Base-by-base conservation (phyloP, 2,113 vertebrate genomes). In the Cyanoramphus novaezelandiae region DNA sequence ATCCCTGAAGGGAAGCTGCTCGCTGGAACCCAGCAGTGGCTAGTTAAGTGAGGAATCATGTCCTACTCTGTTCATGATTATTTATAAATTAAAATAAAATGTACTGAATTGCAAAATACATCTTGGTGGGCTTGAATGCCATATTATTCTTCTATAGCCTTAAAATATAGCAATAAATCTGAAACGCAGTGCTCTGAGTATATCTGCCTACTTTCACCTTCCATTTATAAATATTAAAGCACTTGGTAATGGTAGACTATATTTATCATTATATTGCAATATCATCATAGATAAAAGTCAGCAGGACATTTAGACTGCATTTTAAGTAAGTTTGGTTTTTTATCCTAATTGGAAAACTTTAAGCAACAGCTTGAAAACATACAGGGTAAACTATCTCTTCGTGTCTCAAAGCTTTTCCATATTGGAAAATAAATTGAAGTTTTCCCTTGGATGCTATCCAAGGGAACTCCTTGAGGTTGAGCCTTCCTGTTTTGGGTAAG, bases 251-350 rank as follows among this genome's bases (percentile, higher is more conserved):
- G 13, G 24, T 70, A 55, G 29, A 49, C 10, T 68, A 6, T 41
- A 18, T 80, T 92, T 91, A 62, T 86, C 16, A 62, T 46, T 46
- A 46, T 13, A 92, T 18, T 53, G 33, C 10, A 88, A 86, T 90
- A 41, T 4, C 10, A 75, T 77, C 63, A 62, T 44, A 68, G 46
- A 17, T 81, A 59, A 63, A 95, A 90, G 46, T 74, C 92, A 87
- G 72, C 4, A 65, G 47, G 17, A 47, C 5, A 44, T 72, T 94
- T 80, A 90, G 29, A 64, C 5, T 25, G 81, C 44, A 64, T 93
- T 94, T 93, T 92, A 92, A 88, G 91, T 82, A 78, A 81, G 44
- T 71, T 29, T 91, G 11, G 3, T 13, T 82, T 74, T 95, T 93
- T 72, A 46, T 90, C 33, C 33, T 81, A 63, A 60, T 28, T 95